Percentiles rank a stretch among this genome's conserved stretches.
Conservation (phyloP, 2,888 invertebrate genomes). For the Druceiella hillmani region DNA sequence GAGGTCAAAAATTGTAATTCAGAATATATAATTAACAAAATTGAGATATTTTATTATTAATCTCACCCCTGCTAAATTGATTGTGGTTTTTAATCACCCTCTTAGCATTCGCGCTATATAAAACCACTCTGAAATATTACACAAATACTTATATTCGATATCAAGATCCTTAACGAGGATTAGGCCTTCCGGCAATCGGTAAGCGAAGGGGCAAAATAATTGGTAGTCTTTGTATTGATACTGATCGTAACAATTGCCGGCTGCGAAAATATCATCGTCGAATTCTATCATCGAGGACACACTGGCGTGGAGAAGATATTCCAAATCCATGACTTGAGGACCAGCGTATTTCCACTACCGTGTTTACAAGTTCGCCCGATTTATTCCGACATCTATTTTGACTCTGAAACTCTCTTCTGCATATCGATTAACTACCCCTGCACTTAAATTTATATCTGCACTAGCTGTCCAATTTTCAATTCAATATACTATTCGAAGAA, state of each 20-base stretch:
- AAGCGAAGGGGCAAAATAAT: constrained; percentile 90
- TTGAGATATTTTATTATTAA: too few relatives aligned
- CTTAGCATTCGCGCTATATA: constrained; percentile 88
- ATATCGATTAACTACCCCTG: constrained; percentile 92
- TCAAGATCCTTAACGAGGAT: constrained; percentile 91
- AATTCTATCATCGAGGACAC: constrained; percentile 92
- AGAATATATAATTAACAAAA: too few relatives aligned
- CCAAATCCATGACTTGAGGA: constrained; percentile 70
- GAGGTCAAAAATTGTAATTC: too few relatives aligned
- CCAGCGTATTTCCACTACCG: constrained; percentile 89
- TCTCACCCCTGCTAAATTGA: constrained; percentile 80
- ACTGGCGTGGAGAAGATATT: constrained; percentile 84
- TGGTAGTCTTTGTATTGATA: constrained; percentile 79
- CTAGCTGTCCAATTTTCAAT: constrained; percentile 93
- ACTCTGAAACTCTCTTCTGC: constrained; percentile 88
- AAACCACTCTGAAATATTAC: constrained; percentile 94
- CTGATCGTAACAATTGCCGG: constrained; percentile 93
- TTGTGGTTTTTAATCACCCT: constrained; percentile 78
- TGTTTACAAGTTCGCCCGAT: constrained; percentile 92
- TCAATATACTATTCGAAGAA: constrained; percentile 83
- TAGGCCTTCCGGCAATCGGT: constrained; percentile 79
- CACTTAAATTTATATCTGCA: constrained; percentile 85
- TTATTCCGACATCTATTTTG: constrained; percentile 90
- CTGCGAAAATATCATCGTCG: constrained; percentile 92
- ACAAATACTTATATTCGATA: constrained; percentile 89